Percentiles rank a stretch among this genome's conserved stretches.
These are phyloP conservation scores for Caenorhabditis latens DNA, from an alignment of 1,140 invertebrate species.

Conservation along the genomic window DNA sequence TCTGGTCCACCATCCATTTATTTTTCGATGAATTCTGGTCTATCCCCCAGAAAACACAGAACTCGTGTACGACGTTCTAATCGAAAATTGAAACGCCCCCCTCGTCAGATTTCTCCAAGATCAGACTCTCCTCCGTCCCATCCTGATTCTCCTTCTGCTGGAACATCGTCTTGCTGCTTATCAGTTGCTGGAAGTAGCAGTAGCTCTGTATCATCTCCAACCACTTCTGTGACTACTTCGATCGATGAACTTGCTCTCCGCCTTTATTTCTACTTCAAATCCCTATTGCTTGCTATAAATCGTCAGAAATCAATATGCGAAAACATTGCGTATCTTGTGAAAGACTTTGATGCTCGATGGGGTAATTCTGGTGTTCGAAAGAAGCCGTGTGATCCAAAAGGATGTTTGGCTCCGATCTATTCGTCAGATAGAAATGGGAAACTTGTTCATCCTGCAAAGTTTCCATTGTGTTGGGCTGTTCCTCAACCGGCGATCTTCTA, in stretches of 20 bases:
- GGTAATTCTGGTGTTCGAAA: conserved; percentile 35
- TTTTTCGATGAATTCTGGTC: neutral
- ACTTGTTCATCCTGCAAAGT: neutral
- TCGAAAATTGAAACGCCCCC: conserved; percentile 16
- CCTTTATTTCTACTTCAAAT: conserved; percentile 33
- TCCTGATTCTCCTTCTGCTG: neutral
- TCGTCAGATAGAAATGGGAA: neutral
- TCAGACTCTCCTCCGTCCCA: neutral
- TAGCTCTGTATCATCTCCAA: neutral
- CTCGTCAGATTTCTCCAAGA: neutral
- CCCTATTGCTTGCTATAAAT: conserved; percentile 11
- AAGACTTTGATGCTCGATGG: conserved; percentile 39
- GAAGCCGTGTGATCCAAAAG: conserved; percentile 31
- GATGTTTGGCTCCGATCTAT: conserved; percentile 36
- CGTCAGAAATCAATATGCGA: conserved; percentile 11
- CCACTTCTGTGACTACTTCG: neutral
- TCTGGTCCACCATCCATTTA: neutral
- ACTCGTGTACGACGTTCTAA: conserved; percentile 27
- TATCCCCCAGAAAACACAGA: conserved; percentile 32
- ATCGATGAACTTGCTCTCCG: neutral
- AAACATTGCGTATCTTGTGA: conserved; percentile 27
- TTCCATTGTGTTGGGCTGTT: conserved; percentile 23
- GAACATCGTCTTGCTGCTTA: neutral
- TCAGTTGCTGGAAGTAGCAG: conserved; percentile 35
- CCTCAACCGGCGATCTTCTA: conserved; percentile 36